Evolutionary conservation across 2,797 vertebrate species (phyloP).

Genomic region (Sebastes elongatus): DNA sequence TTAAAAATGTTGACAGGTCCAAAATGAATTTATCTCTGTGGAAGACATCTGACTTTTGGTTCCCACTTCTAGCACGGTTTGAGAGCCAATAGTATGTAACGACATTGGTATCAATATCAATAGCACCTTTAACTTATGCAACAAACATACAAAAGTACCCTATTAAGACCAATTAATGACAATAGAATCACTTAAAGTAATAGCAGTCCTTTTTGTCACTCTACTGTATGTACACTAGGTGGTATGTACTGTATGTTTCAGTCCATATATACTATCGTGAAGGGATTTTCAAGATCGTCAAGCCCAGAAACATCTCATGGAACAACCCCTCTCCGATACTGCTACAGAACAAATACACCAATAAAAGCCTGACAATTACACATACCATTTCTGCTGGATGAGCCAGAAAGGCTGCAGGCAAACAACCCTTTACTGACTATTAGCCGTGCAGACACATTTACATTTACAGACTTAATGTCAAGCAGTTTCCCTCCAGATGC

Average conservation of each 20-base stretch:
- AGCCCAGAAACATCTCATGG: background rate
- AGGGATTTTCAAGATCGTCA: background rate
- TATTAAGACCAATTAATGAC: background rate
- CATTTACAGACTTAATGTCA: conserved; percentile 11
- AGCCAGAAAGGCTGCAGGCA: conserved; percentile 6
- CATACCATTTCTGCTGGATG: conserved; percentile 1
- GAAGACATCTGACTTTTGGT: background rate
- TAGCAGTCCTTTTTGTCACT: background rate
- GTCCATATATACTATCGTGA: background rate
- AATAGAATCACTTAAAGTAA: background rate
- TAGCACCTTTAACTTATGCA: background rate
- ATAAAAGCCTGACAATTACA: conserved; percentile 8
- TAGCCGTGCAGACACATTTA: conserved; percentile 19
- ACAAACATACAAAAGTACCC: background rate
- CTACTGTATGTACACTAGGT: background rate
- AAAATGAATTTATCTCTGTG: background rate
- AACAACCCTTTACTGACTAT: conserved; percentile 12
- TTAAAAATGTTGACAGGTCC: too few species aligned
- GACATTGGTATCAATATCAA: background rate
- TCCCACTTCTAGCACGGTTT: background rate
- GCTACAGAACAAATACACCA: background rate
- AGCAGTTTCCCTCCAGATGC: conserved; percentile 2
- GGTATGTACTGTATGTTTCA: background rate
- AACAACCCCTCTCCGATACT: background rate
- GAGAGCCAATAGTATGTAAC: background rate